Base-by-base conservation (phyloP, 2,888 invertebrate species). In the Drymonia ruficornis region DNA sequence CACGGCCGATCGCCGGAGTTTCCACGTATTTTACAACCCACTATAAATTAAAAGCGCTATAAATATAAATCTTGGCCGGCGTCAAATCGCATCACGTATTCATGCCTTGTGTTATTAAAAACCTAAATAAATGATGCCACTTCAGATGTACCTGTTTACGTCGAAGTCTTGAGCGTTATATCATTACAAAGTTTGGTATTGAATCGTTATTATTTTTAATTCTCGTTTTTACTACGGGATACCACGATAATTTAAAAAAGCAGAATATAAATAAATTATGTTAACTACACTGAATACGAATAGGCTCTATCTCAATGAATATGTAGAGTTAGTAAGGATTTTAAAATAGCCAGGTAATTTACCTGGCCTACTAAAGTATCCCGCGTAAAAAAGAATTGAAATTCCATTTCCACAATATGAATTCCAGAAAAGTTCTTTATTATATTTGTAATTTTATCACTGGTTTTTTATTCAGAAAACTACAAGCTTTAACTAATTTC, bases 21-120 rank as follows among this genome's bases (percentile, higher is more conserved):
- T 86, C 84, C 81, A 81, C 78, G 85, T 84, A 81, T 81, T 91
- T 89, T 91, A 90, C 77, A 79, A 72, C 80, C 60, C 56, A 59
- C 74, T 71, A 84, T 91, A 91, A 91, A 91, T 91, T 87, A 89
- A 81, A 84, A 74, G 78, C 67, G 84, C 84, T 76, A 86, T 89
- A 89, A 91, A 85, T 81, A 88, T 91, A 91, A 91, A 91, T 91
- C 87, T 88, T 78, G 67, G 71, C 70, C 76, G 80, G 85, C 84
- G 85, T 86, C 87, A 86, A 86, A 87, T 86, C 84, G 82, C 83
- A 87, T 87, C 85, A 84, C 84, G 84, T 84, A 86, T 87, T 86
- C 86, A 84, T 86, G 83, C 79, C 73, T 78, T 70, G 76, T 72
- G 78, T 83, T 84, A 87, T 83, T 78, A 81, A 83, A 67, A 85